Evolutionary conservation across 2,888 invertebrate genomes (phyloP), one percentile per base, ranked within the genome.

Genomic region (Branchellion lobata): DNA sequence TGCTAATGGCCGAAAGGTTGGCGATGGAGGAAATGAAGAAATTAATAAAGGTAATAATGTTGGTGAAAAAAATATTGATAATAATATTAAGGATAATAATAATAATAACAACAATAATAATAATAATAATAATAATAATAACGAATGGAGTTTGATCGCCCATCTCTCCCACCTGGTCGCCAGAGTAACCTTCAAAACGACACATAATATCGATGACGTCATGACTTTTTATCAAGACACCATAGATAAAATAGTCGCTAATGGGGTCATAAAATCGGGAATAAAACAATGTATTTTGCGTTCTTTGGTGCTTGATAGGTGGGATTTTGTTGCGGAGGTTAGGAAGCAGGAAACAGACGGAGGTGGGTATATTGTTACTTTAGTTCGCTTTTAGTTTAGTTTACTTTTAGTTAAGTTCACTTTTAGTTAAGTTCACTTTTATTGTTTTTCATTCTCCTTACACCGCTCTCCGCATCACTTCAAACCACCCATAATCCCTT

Each of bases 161-260:
- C 77, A 77, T 31, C 21, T 77, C 40, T 31, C 27, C 36, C 77
- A 77, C 29, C 31, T 77, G 61, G 53, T 61, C 24, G 61, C 65
- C 31, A 1, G 34, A 2, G 31, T 77, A 3, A 34, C 40, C 34
- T 34, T 65, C 77, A 8, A 21, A 1, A 34, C 77, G 8, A 65
- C 77, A 1, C 18, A 47, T 14, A 47, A 40, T 27, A n/a, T 53
- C 11, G 29, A 18, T 31, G 51, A 75, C 47, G 51, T 31, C 27
- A 40, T 75, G 47, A 11, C 75, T 2, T 8, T 75, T 21, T 75
- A 75, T 31, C 18, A 47, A 14, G 53, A 1, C 3, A 40, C 27
- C n/a, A 47, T 53, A 31, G 40, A 8, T 33, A 75, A 31, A 75
- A 24, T 75, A 51, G n/a, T 24, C 31, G 27, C 2, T 31, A 53